phyloP scores from a whole-genome alignment of 1,140 invertebrate species.

The Philotrypesis tridentata region DNA sequence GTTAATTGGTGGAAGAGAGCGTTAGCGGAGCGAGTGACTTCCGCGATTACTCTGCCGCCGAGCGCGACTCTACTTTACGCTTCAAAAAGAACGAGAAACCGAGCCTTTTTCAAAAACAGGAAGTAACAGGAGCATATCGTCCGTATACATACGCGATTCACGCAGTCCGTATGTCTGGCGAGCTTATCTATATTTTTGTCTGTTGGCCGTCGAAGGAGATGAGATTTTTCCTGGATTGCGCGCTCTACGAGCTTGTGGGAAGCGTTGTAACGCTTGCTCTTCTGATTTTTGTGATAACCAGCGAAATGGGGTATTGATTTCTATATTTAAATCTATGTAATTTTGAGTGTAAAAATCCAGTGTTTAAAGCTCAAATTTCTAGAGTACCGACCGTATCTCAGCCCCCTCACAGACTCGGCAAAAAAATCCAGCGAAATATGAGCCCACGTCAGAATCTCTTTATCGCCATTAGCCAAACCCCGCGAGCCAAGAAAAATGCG shows the following conservation, averaged over 20 bases:
- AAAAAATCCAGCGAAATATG: no score
- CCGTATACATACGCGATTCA: background rate
- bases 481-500: constrained; percentile 19
- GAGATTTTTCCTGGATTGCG: no score
- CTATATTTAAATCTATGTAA: no score
- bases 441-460: background rate
- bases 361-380: no score
- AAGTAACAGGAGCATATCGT: background rate
- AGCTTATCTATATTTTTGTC: background rate
- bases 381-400: no score
- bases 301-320: no score
- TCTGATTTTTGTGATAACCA: no score
- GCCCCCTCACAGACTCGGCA: no score
- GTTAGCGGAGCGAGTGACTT: constrained; percentile 25
- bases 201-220: no score
- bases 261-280: no score
- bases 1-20: constrained; percentile 39
- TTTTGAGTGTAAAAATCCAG: no score
- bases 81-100: constrained; percentile 20
- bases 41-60: background rate
- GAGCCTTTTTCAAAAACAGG: constrained; percentile 12
- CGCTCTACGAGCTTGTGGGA: no score
- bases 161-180: background rate
- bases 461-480: background rate
- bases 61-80: constrained; percentile 7